Base-by-base conservation (phyloP, 1,140 invertebrate genomes). In the Drosophila punjabiensis region DNA sequence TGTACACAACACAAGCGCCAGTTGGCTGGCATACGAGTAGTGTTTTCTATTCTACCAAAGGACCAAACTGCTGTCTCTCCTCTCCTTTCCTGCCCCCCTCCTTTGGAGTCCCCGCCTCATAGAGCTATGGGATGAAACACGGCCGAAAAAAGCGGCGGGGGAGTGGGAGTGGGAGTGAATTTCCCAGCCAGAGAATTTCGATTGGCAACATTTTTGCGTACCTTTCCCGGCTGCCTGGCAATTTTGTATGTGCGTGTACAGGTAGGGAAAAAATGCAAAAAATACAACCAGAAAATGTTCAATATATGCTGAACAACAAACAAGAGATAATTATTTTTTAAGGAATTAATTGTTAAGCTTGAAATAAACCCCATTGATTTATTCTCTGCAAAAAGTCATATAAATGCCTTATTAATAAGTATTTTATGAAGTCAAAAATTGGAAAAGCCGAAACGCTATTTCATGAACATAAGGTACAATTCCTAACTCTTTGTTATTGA, bases 141-240 rank as follows among this genome's bases (percentile, higher is more conserved):
- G 63, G 59, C 66, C 58, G 20, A 37, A 47, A 53, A 73, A 56
- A 70, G 47, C 5, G 13, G 9, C 1, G 41, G 14, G 4, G 62
- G 20, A 20, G 55, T 32, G 67, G 16, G 32, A 35, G 33, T 41
- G 67, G 16, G 11, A 35, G 33, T 39, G 28, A 37, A 56, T 67
- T 83, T 67, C 37, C 56, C 53, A 64, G 75, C 18, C 67, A 77
- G 68, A 69, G 70, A 79, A 88, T 88, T 88, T 88, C 85, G 85
- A 85, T 88, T 89, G 85, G 74, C 81, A 81, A 79, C 85, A 79
- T 88, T 88, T 88, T 88, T 89, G 85, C 78, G 85, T 89, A 89
- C 85, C 84, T 88, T 81, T 71, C 56, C 79, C 68, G 69, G 66
- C 58, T 73, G 58, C 76, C 75, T 45, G 59, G 67, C 53, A 52